Evolutionary conservation across 2,113 vertebrate species (phyloP), one percentile per base, ranked within the genome.

Genomic region (Myrmecobius fasciatus): DNA sequence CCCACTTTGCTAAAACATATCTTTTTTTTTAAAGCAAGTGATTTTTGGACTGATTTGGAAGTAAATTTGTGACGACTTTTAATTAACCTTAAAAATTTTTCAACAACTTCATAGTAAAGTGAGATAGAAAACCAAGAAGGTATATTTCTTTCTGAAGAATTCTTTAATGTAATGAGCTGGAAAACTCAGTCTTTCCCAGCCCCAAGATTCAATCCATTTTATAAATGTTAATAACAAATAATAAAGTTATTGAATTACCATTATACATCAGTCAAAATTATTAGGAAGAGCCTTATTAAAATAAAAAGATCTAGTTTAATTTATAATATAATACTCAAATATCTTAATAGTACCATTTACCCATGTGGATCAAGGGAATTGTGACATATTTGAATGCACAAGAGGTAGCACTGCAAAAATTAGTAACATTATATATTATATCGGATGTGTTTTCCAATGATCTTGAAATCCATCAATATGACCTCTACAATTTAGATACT

Each of bases 81-180:
- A 89, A 91, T 91, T 91, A 93, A 89, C 2, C 75, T 95, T 95
- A 92, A 56, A 12, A 11, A 22, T 52, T 95, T 92, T 43, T 93
- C 83, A 93, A 88, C 94, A 48, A 52, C 3, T 94, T 91, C n/a
- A 53, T 20, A 92, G 88, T 91, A 92, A 56, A 91, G 7, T 91
- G 90, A 22, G 3, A 89, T 3, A 26, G 2, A 52, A 94, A 47
- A 53, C 31, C 0, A 89, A 28, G 52, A 26, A 17, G 2, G 6
- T 75, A n/a, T 60, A 52, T 94, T 95, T 52, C 25, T 93, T 54
- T 1, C 60, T n/a, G 53, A 12, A 8, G 89, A 17, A 67, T 67
- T 17, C 31, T 67, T 67, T 3, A 2, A 49, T 3, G 2, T 95
- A 93, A 28, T 93, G 7, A 36, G 1, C 8, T 91, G 51, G 25